phyloP scores from a whole-genome alignment of 2,797 vertebrate genomes.

The Poeciliopsis infans region DNA sequence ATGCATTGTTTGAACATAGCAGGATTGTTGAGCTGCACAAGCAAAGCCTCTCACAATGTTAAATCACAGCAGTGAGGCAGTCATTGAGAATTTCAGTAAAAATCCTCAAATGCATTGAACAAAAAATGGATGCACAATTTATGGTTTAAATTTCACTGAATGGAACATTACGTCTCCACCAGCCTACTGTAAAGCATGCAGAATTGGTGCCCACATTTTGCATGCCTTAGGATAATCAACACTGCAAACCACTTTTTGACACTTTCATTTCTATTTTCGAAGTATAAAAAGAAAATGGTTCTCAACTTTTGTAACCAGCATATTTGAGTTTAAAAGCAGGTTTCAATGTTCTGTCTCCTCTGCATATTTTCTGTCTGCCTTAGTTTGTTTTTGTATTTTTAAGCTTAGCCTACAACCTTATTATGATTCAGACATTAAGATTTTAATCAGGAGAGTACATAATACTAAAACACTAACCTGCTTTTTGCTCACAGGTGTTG shows the following conservation, averaged over 20 bases:
- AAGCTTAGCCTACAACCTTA: not conserved
- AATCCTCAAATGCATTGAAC: not conserved
- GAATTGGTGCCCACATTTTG: not conserved
- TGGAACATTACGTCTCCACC: not conserved
- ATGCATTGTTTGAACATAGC: not conserved
- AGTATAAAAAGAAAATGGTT: not conserved
- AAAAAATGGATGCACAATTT: not conserved
- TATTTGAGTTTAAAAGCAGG: not conserved
- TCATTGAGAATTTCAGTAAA: not conserved
- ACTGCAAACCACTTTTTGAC: not conserved
- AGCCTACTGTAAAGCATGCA: not conserved
- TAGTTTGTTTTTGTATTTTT: not conserved
- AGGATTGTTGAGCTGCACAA: not conserved
- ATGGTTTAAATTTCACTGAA: not conserved
- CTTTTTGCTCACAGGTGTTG: slow-evolving; percentile 6
- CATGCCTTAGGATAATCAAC: not conserved
- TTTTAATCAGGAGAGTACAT: not conserved
- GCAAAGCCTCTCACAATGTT: not conserved
- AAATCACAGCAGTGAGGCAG: not conserved
- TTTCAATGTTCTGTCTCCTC: not conserved
- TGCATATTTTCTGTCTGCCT: not conserved
- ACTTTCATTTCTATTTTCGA: not conserved
- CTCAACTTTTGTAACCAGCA: not conserved
- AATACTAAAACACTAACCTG: not conserved
- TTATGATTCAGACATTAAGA: not conserved